These are phyloP conservation scores for Amblyopsis hoosieri DNA, from an alignment of 2,797 vertebrate species.

Conservation along the genomic window DNA sequence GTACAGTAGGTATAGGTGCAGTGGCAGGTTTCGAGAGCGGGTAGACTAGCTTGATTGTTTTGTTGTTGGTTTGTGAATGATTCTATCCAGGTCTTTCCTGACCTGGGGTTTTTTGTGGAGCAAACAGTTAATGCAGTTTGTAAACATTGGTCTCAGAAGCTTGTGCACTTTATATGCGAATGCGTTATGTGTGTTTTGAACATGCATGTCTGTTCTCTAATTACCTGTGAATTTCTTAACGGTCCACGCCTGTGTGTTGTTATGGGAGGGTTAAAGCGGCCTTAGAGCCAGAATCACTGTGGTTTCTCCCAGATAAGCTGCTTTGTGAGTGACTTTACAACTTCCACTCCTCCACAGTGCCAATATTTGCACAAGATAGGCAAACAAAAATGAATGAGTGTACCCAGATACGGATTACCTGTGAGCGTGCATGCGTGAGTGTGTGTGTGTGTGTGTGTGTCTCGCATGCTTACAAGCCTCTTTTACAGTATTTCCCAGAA, in stretches of 20 bases:
- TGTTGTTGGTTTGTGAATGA: neutral
- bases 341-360: slow-evolving; percentile 24
- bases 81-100: neutral
- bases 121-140: neutral
- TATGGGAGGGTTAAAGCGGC: slow-evolving; percentile 15
- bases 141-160: no score
- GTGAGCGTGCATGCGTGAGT: slow-evolving; percentile 1
- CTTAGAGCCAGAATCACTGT: slow-evolving; percentile 30
- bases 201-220: slow-evolving; percentile 14
- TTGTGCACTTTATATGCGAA: neutral
- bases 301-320: slow-evolving; percentile 17
- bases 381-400: slow-evolving; percentile 10
- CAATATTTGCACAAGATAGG: slow-evolving; percentile 39
- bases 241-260: slow-evolving; percentile 17
- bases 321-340: slow-evolving; percentile 22
- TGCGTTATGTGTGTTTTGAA: slow-evolving; percentile 2
- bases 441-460: neutral
- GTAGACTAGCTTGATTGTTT: no score
- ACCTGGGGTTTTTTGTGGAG: neutral
- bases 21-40: no score
- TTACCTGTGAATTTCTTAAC: neutral
- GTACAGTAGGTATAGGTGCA: neutral
- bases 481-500: no score
- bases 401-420: slow-evolving; percentile 1
- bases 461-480: neutral